These are phyloP conservation scores for Penaeus chinensis DNA, from an alignment of 1,140 invertebrate genomes.

Conservation along the genomic window DNA sequence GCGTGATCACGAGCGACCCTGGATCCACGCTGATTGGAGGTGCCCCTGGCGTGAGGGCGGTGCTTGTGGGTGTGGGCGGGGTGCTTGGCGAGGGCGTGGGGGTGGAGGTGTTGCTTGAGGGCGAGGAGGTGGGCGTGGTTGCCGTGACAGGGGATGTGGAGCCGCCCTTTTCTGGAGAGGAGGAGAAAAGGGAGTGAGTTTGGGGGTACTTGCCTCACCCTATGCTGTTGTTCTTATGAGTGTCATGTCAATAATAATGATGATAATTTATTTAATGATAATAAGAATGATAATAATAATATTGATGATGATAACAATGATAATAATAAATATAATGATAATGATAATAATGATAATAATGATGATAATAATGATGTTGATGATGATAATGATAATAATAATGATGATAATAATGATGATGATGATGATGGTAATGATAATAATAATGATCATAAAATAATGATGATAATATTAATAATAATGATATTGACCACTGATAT, in stretches of 20 bases:
- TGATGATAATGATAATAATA: too few species aligned
- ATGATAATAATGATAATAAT: too few species aligned
- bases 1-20: conserved; percentile 48
- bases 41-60: conserved; percentile 36
- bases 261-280: background rate
- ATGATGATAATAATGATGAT: too few species aligned
- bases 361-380: too few species aligned
- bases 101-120: background rate
- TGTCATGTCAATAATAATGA: too few species aligned
- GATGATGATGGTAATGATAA: too few species aligned
- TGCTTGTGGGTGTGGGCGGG: conserved; percentile 15
- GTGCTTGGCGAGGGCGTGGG: background rate
- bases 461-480: too few species aligned
- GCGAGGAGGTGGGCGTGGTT: background rate
- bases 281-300: background rate
- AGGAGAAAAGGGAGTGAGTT: conserved; percentile 23
- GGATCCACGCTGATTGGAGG: conserved; percentile 46
- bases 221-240: too few species aligned
- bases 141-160: conserved; percentile 18
- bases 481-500: background rate
- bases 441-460: too few species aligned
- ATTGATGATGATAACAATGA: background rate
- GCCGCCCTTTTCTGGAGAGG: too few species aligned
- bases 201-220: background rate
- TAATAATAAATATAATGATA: background rate